Evolutionary conservation across 2,113 vertebrate genomes (phyloP), one percentile per base, ranked within the genome.

Genomic region (Oncorhynchus kisutch): DNA sequence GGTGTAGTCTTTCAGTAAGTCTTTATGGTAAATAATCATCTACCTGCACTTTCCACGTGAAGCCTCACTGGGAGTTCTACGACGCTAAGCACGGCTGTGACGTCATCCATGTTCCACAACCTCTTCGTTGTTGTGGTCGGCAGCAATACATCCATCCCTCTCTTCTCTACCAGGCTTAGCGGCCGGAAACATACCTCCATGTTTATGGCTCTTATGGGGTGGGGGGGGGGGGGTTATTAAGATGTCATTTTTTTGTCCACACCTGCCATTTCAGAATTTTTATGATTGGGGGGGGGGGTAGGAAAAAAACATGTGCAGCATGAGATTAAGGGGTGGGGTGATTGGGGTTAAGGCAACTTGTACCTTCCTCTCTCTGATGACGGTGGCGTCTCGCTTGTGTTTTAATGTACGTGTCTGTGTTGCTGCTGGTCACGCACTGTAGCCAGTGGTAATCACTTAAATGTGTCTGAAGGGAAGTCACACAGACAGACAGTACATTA

Each of bases 351-450:
- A 27, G 4, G 79, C 49, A 16, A 14, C 12, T 84, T 79, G 75
- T 83, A 62, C 22, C 76, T 88, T 86, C 85, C 88, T 90, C 91
- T 93, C 87, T 93, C 90, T 93, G 89, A 90, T 67, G 88, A 92
- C 82, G 70, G 93, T 91, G 91, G 87, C 83, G 57, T 81, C 85
- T 80, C 74, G 73, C 70, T 49, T 69, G 69, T 82, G 64, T 74
- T 84, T 81, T 82, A 70, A 7, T 71, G 34, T 71, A 78, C 88
- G 77, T 83, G 80, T 85, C 2, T 78, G 68, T 83, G 64, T 64
- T 12, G 51, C 70, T 70, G 22, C 49, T 71, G 64, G 85, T 79
- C 70, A 48, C 39, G 3, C 8, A 24, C 16, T 20, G 51, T 54
- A 54, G 78, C 77, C 39, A 31, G 65, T 67, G 25, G 24, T 29